phyloP scores from a whole-genome alignment of 37 sponge, comb jelly and placozoan genomes.

The Aplysina aerophoba region DNA sequence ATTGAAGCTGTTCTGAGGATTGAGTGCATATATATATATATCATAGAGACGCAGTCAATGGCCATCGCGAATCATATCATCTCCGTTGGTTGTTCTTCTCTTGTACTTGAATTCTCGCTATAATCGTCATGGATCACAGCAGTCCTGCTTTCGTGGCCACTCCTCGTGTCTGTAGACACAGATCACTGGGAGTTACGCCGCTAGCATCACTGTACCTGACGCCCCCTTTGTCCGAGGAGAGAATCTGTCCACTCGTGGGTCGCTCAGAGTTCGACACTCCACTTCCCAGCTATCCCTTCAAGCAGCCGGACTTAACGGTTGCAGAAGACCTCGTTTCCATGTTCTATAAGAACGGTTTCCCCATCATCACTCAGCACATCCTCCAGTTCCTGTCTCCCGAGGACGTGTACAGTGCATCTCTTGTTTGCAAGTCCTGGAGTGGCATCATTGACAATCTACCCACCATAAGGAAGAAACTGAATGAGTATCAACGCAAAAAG shows the following conservation, averaged over 20 bases:
- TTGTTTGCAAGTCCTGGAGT: slow-evolving; percentile 26
- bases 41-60: too few species aligned
- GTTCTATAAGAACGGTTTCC: slow-evolving; percentile 4
- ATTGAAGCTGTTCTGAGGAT: too few species aligned
- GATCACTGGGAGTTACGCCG: not conserved
- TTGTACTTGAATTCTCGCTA: too few species aligned
- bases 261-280: not conserved
- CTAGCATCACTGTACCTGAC: not conserved
- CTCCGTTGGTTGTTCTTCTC: too few species aligned
- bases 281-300: not conserved
- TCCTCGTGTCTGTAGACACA: slow-evolving; percentile 8
- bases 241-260: not conserved
- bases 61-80: too few species aligned
- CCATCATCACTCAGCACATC: slow-evolving; percentile 17
- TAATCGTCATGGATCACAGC: too few species aligned
- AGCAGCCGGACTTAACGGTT: not conserved
- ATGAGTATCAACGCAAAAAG: not conserved
- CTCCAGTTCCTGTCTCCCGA: not conserved
- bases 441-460: not conserved
- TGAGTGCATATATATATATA: too few species aligned
- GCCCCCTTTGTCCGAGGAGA: slow-evolving; percentile 24
- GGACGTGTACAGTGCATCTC: slow-evolving; percentile 18
- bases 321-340: not conserved
- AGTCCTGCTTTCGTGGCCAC: not conserved
- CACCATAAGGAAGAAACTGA: not conserved